Base-by-base conservation (phyloP, 2,888 invertebrate species). In the Lasioglossum zephyrum region DNA sequence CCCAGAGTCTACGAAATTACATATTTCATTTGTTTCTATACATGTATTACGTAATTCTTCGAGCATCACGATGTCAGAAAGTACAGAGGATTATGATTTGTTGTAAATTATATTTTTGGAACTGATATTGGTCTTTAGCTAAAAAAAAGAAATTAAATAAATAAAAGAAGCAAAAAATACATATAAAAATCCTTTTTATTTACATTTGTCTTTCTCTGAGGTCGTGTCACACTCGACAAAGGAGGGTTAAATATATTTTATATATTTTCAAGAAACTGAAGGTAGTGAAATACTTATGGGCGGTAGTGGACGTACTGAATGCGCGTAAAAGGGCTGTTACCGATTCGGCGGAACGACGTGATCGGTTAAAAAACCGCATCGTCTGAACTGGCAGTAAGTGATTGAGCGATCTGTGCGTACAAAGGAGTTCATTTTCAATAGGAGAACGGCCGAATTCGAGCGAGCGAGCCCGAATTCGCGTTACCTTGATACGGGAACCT, bases 401-500 rank as follows among this genome's bases (percentile, higher is more conserved):
- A 63, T 63, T 63, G 63, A 63, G 26, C 63, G 63, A 63, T 63
- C 26, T 2, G 5, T 16, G 16, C 16, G 63, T 31, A 63, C 63
- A 63, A 63, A 63, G 63, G 26, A 66, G 66, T 36, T 36, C 66
- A 36, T 66, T 66, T 36, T 36, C 66, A 66, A 66, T 36, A 36
- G 66, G 18, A 36, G 36, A 36, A 18, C 18, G 66, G 31, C 66
- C 66, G 66, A 66, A 22, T 66, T 66, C 36, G 66, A 31, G 63
- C 31, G 31, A 31, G 31, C 31, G 5, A 31, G 26, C 22, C 11
- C 36, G n/a, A 44, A 44, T 60, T 31, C 60, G 47, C 57, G 36
- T 39, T 36, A 72, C 80, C 70, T 49, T 75, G 72, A 70, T 69
- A 82, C 26, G 13, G 26, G 76, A 75, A 69, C 47, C 70, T 47